phyloP scores from a whole-genome alignment of 2,113 vertebrate species.

The Ammospiza caudacuta region DNA sequence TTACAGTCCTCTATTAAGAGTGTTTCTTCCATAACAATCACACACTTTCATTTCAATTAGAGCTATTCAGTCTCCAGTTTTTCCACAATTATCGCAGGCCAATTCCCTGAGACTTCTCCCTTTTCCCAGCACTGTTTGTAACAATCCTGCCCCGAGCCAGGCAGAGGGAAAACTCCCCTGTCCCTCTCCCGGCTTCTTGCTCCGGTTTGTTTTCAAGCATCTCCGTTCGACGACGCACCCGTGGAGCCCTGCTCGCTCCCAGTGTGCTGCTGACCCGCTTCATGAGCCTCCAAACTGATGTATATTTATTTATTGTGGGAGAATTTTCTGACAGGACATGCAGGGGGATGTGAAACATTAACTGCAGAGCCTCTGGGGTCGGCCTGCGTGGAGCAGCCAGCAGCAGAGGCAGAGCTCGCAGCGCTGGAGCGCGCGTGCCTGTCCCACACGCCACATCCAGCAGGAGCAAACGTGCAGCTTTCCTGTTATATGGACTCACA shows the following conservation, averaged over 20 bases:
- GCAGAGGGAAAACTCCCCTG: constrained; percentile 36
- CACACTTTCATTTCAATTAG: constrained; percentile 81
- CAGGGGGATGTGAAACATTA: constrained; percentile 3
- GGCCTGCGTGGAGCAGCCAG: neutral
- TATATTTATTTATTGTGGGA: constrained; percentile 59
- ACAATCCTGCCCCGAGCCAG: constrained; percentile 56
- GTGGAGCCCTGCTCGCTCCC: constrained; percentile 37
- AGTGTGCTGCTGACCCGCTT: constrained; percentile 43
- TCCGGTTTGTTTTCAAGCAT: constrained; percentile 18
- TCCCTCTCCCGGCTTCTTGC: constrained; percentile 13
- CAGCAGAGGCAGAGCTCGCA: neutral
- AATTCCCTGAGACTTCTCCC: constrained; percentile 60
- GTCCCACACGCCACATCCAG: neutral
- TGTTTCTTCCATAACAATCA: constrained; percentile 72
- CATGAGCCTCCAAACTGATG: constrained; percentile 35
- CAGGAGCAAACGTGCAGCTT: neutral
- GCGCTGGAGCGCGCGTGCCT: neutral
- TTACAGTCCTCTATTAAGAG: constrained; percentile 75
- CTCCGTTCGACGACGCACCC: neutral
- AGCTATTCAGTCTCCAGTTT: constrained; percentile 74
- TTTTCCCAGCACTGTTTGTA: constrained; percentile 54
- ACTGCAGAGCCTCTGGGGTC: neutral
- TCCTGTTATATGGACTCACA: constrained; percentile 11
- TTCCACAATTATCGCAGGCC: constrained; percentile 69
- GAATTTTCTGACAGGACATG: neutral